These are phyloP conservation scores for Antechinus flavipes DNA, from an alignment of 2,113 vertebrate genomes.

Conservation along the genomic window DNA sequence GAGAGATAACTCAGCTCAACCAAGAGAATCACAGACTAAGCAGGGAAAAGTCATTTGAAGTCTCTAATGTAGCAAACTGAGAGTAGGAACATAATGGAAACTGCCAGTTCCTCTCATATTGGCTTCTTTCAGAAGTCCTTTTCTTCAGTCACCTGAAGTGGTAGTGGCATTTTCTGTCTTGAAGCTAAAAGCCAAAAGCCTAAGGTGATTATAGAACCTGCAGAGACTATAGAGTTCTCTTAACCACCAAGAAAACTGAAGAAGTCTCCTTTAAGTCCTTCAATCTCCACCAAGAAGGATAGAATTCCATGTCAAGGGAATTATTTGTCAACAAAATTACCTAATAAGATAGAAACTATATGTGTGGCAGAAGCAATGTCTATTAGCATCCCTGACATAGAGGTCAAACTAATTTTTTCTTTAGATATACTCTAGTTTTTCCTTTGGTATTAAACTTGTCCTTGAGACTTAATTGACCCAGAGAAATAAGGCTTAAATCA, in stretches of 20 bases:
- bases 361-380: not conserved
- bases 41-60: not conserved
- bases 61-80: not conserved
- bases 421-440: not conserved
- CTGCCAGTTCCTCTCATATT: not conserved
- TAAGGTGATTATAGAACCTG: not conserved
- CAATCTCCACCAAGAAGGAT: not conserved
- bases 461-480: not conserved
- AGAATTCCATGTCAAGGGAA: not conserved
- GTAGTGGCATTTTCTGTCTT: not conserved
- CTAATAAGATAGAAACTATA: not conserved
- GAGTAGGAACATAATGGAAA: not conserved
- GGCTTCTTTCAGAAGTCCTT: not conserved
- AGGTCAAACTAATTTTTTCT: not conserved
- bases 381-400: not conserved
- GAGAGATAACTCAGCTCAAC: not conserved
- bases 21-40: not conserved
- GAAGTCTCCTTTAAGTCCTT: not conserved
- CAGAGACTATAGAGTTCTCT: not conserved
- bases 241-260: not conserved
- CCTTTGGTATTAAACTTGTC: not conserved
- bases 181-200: not conserved
- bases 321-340: not conserved
- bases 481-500: not conserved
- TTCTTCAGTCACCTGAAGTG: not conserved